Percentiles rank a stretch among this genome's conserved stretches.
Conservation (phyloP, 1,140 invertebrate species). For the Neodiprion lecontei region DNA sequence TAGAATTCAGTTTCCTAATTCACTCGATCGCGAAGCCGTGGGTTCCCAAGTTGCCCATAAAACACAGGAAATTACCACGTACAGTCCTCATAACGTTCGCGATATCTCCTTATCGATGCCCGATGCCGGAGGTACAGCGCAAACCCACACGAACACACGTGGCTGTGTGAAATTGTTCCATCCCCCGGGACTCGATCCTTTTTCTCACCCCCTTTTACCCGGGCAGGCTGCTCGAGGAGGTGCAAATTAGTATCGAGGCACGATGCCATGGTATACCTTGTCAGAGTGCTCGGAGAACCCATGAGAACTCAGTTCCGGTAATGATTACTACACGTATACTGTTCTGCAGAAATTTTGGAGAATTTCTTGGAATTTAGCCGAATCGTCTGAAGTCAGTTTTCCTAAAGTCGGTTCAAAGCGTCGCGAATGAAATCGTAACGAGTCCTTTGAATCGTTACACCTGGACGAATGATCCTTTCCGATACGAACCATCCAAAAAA, state of each 20-base stretch:
- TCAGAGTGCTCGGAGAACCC: background rate
- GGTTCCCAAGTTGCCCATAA: conserved; percentile 51
- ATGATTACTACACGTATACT: too few relatives aligned
- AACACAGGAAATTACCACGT: conserved; percentile 58
- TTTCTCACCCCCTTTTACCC: background rate
- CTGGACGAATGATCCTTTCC: too few relatives aligned
- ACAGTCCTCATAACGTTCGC: conserved; percentile 40
- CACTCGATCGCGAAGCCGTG: conserved; percentile 46
- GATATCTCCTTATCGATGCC: conserved; percentile 37
- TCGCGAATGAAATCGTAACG: too few relatives aligned
- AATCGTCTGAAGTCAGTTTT: background rate
- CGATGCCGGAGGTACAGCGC: background rate
- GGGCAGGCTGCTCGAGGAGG: background rate
- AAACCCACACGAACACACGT: background rate
- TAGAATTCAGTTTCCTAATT: conserved; percentile 49
- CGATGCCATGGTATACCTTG: background rate
- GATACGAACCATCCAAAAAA: too few relatives aligned
- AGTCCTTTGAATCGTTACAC: too few relatives aligned
- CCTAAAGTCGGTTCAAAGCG: background rate
- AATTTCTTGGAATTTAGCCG: too few relatives aligned
- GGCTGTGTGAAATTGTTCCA: background rate
- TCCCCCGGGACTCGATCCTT: background rate
- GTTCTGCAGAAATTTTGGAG: too few relatives aligned
- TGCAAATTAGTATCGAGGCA: background rate
- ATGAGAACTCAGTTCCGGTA: too few relatives aligned